Conservation (phyloP, 2,113 vertebrate species). For the Corythornis vintsioides region DNA sequence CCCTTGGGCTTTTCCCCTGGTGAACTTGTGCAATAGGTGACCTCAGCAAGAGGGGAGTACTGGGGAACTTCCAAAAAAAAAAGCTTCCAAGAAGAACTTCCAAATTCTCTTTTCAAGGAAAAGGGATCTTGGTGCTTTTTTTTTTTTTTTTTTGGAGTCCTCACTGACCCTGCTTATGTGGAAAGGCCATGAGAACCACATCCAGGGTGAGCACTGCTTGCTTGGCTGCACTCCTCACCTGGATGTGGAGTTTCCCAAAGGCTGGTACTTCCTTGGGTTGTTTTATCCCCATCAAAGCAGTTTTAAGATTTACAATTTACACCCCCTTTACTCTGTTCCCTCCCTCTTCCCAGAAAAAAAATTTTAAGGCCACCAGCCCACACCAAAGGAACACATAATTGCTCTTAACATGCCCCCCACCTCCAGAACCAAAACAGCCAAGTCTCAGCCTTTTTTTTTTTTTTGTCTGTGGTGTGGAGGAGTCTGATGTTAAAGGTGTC, state of each 20-base stretch:
- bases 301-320: not conserved
- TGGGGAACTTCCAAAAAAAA: not conserved
- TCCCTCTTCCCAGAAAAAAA: not conserved
- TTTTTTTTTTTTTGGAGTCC: not conserved
- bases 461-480: not conserved
- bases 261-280: conserved; percentile 5
- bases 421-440: not conserved
- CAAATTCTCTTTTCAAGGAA: conserved; percentile 15
- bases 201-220: not conserved
- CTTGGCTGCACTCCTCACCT: not conserved
- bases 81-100: not conserved
- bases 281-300: not conserved
- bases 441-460: not conserved
- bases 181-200: not conserved
- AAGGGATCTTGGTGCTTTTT: not conserved
- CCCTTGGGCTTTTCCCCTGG: conserved; percentile 30
- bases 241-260: not conserved
- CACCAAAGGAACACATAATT: conserved; percentile 47
- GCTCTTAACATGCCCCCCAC: not conserved
- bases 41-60: conserved; percentile 13
- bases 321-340: not conserved
- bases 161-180: not conserved
- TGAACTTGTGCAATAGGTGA: conserved; percentile 77
- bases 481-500: not conserved
- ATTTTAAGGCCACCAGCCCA: not conserved